Evolutionary conservation across 2,888 invertebrate genomes (phyloP), one percentile per base, ranked within the genome.

Genomic region (Acanthosepion esculentum): DNA sequence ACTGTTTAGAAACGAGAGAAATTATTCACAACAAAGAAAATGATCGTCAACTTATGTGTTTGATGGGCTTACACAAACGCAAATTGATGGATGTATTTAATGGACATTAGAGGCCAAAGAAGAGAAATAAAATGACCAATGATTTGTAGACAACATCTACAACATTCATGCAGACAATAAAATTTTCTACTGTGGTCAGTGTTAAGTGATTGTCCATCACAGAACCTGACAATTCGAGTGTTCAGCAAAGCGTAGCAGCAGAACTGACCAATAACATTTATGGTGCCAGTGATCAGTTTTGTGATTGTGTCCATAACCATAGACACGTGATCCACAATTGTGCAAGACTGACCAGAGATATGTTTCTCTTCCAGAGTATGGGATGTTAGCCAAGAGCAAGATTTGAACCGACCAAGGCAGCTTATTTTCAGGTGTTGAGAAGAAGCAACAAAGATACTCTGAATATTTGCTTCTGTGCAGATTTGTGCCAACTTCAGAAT

Each of bases 121-220:
- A 78, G n/a, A 78, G 78, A 78, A n/a, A 78, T 78, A 78, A 78
- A 78, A 78, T 78, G 78, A 78, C 78, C 78, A 78, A 15, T 78
- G 78, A 78, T 78, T 78, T 33, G n/a, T n/a, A 33, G 78, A 78
- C 78, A 78, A 78, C n/a, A 78, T 78, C 78, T 78, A n/a, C 78
- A 78, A n/a, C n/a, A n/a, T 78, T 78, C 78, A 78, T 78, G 33
- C 78, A 78, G 33, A n/a, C n/a, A 78, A 78, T 78, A 78, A 78
- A 78, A 78, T 78, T 78, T 78, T 78, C n/a, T 33, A 78, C 78
- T 5, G 15, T 33, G 78, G 78, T 78, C 78, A 78, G 78, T n/a
- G 18, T n/a, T 78, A 78, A 78, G 78, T 78, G 78, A 78, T 78
- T 78, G 78, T 33, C 78, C n/a, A 78, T 78, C n/a, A 33, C 15